Evolutionary conservation across 2,797 vertebrate genomes (phyloP), one percentile per base, ranked within the genome.

Genomic region (Rallus crepitans): DNA sequence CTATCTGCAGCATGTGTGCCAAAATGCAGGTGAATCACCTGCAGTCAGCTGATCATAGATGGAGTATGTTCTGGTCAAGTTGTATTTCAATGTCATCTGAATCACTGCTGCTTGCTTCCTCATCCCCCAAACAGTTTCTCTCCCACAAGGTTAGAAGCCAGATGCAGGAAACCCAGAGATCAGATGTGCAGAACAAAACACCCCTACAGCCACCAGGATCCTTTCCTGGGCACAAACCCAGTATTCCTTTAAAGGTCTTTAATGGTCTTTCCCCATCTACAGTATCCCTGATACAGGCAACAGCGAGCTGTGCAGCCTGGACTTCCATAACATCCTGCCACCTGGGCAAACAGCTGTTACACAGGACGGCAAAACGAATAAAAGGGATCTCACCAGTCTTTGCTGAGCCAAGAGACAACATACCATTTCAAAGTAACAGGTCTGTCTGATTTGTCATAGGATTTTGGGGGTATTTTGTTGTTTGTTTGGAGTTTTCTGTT

Each of bases 281-380:
- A 50, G 20, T 8, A 48, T 39, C 25, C 17, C 31, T 60, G 17
- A 91, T 5, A 71, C 14, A 77, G 24, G 13, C 59, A 79, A 69
- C 11, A 88, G 25, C 40, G 92, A 87, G 52, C 78, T 79, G 24
- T 21, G 42, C 35, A 77, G 81, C 19, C 60, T 48, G 35, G 33
- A 17, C 40, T 91, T 82, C 52, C 59, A 18, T n/a, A 77, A 96
- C 75, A 96, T 96, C 93, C 94, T 94, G 94, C 87, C 87, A 95
- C 82, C 84, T 93, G 95, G 85, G 57, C 82, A 86, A 90, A 90
- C 90, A 93, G 85, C 64, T 81, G 90, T 48, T 80, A 25, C 59
- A 89, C 68, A 93, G 89, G 91, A 97, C 93, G 42, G 39, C 60
- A 80, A 80, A 92, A 79, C 21, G 11, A 93, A 61, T 85, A 64